Conservation (phyloP, 2,113 vertebrate genomes). For the Lucifuga dentata region DNA sequence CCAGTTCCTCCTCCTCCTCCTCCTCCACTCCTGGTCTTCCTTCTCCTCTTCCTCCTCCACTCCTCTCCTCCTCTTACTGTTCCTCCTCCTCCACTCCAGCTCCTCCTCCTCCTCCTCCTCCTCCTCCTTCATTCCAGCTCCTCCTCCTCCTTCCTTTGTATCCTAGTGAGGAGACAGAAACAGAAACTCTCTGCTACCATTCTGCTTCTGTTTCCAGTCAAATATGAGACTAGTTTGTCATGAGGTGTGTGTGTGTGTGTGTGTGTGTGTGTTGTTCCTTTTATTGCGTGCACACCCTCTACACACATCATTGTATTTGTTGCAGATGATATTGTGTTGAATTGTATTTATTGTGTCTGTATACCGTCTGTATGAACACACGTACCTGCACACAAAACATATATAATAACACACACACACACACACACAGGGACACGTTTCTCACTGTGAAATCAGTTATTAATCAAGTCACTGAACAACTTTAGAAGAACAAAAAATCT, state of each 20-base stretch:
- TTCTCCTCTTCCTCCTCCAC: slow-evolving; percentile 31
- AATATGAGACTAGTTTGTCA: slow-evolving; percentile 75
- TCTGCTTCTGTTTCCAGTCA: slow-evolving; percentile 56
- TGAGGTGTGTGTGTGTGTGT: slow-evolving; percentile 44
- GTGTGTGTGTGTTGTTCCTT: slow-evolving; percentile 24
- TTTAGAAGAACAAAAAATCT: slow-evolving; percentile 78
- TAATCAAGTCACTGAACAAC: slow-evolving; percentile 81
- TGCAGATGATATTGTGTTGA: too few species aligned
- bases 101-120: too few species aligned
- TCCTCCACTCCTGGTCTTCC: too few species aligned
- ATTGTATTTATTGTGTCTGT: too few species aligned
- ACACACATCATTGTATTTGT: too few species aligned
- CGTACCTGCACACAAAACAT: background rate
- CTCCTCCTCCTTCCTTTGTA: slow-evolving; percentile 18
- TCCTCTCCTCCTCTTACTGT: background rate
- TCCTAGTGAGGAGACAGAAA: slow-evolving; percentile 54
- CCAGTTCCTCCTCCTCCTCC: background rate
- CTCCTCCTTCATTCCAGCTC: slow-evolving; percentile 19
- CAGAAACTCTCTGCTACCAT: slow-evolving; percentile 22
- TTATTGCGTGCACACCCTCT: background rate
- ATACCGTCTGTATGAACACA: background rate
- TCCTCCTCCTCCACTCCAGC: background rate
- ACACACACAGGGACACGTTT: slow-evolving; percentile 69
- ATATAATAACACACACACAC: background rate
- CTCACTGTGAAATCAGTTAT: slow-evolving; percentile 80